Conservation (phyloP, 2,888 invertebrate species). For the Mythimna pallens region DNA sequence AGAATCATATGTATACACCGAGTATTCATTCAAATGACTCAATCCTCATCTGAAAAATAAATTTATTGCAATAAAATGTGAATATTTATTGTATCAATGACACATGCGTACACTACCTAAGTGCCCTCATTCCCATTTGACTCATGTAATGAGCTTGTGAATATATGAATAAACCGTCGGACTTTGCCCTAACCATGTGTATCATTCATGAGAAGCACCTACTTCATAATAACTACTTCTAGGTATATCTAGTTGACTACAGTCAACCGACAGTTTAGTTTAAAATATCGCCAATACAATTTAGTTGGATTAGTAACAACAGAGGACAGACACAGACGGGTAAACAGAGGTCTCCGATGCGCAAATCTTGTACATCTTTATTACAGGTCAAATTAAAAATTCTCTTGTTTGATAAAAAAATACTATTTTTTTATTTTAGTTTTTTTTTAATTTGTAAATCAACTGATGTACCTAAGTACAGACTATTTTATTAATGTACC, state of each 20-base stretch:
- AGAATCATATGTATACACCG: background rate
- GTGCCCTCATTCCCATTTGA: slow-evolving; percentile 37
- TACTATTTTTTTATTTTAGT: no score
- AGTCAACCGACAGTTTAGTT: background rate
- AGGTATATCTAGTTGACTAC: background rate
- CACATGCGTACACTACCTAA: slow-evolving; percentile 2
- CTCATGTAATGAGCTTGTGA: slow-evolving; percentile 23
- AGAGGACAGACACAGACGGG: no score
- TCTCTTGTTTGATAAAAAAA: no score
- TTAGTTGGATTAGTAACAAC: background rate
- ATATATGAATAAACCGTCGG: slow-evolving; percentile 3
- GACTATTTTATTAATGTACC: no score
- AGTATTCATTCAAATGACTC: slow-evolving; percentile 40
- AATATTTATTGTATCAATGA: slow-evolving; percentile 17
- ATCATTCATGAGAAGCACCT: background rate
- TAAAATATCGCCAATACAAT: background rate
- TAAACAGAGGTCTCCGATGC: background rate
- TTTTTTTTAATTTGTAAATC: no score
- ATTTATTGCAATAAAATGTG: slow-evolving; percentile 10
- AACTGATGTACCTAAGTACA: no score
- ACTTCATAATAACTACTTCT: background rate
- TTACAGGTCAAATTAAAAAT: background rate
- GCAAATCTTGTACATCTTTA: background rate
- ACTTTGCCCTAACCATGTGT: slow-evolving; percentile 3
- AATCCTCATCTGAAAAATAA: slow-evolving; percentile 21